phyloP scores from a whole-genome alignment of 2,888 invertebrate genomes.

The Ochropleura leucogaster region DNA sequence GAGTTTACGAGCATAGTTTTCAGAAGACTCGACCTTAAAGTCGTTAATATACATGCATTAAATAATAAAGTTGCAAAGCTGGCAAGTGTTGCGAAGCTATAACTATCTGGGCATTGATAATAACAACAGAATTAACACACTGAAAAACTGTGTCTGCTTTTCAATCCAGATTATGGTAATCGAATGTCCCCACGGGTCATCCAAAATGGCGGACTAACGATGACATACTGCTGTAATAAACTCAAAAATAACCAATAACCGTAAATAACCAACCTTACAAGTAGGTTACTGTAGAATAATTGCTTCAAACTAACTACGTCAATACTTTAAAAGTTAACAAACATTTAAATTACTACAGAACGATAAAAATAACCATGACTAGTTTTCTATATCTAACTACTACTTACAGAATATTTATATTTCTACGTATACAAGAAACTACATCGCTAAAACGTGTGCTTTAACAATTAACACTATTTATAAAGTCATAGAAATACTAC shows the following conservation, averaged over 20 bases:
- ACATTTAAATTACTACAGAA: conserved; percentile 22
- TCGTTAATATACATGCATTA: conserved; percentile 19
- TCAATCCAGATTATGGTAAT: conserved; percentile 23
- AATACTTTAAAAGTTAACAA: conserved; percentile 35
- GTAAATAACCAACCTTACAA: conserved; percentile 8
- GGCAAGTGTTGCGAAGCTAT: not conserved
- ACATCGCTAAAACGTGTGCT: conserved; percentile 31
- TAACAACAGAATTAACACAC: conserved; percentile 1
- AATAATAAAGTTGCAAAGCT: conserved; percentile 21
- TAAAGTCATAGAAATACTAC: conserved; percentile 1
- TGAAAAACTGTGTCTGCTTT: not conserved
- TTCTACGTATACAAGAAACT: conserved; percentile 28
- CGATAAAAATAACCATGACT: conserved; percentile 44
- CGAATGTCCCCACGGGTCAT: not conserved
- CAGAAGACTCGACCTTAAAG: not conserved
- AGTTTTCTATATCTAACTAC: conserved; percentile 28
- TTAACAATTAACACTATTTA: conserved; percentile 16
- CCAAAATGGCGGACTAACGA: conserved; percentile 24
- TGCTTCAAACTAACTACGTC: conserved; percentile 25
- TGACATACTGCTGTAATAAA: conserved; percentile 29
- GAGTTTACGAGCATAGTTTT: not conserved
- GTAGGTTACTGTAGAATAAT: conserved; percentile 7
- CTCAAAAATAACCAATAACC: conserved; percentile 17
- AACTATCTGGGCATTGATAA: not conserved
- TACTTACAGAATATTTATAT: conserved; percentile 31